Evolutionary conservation across 1,140 invertebrate genomes (phyloP), one percentile per base, ranked within the genome.

Genomic region (Odontomachus brunneus): DNA sequence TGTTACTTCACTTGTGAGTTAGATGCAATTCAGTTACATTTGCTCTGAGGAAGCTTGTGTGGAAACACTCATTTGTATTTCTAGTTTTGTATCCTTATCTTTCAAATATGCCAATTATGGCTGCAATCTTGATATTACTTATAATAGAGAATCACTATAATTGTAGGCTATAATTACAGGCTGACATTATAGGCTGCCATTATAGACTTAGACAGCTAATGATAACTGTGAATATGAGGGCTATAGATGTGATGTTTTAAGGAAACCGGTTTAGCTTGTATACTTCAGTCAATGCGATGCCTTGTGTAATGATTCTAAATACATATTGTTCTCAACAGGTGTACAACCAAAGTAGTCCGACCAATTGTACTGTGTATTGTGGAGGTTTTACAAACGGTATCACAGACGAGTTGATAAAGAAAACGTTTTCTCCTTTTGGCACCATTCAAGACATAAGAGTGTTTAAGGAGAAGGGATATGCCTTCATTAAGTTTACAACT

Each of bases 391-490:
- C 97, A 90, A 98, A 97, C 93, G 97, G 98, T 65, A 96, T 99
- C 87, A 97, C 97, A 91, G 99, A 99, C 92, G 99, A 99, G 85
- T 94, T 99, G 84, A 98, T 99, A 95, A 97, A 98, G 91, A 98
- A 98, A 94, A 98, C 98, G 78, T 99, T 99, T 94, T 96, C 96
- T 89, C 96, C 96, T 74, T 99, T 98, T 94, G 99, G 99, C 89
- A 96, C 96, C 85, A 99, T 99, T 91, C 97, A 99, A 94, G 99
- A 99, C 94, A 97, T 99, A 88, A 96, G 99, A 94, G 98, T 99
- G 80, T 99, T 99, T 95, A 99, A 99, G 94, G 98, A 99, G 91
- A 99, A 99, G 94, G 99, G 99, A 83, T 99, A 99, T 94, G 98
- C 99, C 89, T 99, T 99, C 94, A 98, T 99, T 93, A 99, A 99